Evolutionary conservation across 2,797 vertebrate species (phyloP), one percentile per base, ranked within the genome.

Genomic region (Steatocranus sp.): DNA sequence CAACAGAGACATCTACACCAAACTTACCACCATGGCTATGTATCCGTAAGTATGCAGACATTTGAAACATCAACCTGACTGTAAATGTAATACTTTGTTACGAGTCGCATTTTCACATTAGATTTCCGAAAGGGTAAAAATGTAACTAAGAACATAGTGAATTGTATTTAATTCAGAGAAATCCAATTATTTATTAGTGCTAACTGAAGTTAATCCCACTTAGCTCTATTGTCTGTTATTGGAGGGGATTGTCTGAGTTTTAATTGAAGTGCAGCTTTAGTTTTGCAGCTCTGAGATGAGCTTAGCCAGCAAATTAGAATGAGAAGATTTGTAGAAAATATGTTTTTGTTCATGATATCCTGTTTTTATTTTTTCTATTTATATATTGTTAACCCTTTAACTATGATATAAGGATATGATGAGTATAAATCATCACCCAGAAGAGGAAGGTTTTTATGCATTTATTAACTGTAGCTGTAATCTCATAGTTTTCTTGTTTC

Each of bases 21-120:
- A 98, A 87, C 94, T 99, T 80, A 97, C 98, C 87, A 99, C 97
- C 1, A 98, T 99, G 97, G 98, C 98, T 81, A 98, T 99, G 97
- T 97, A 99, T 94, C 98, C 98, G 98, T 99, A 96, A 95, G 98
- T 99, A 95, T 75, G 11, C 38, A 49, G 3, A 34, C 14, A 15
- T 38, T 34, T 75, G 25, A 46, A 20, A 23, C 2, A 17, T n/a
- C 18, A 17, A 46, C 30, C n/a, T 15, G 2, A 34, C 7, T 11
- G 12, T 30, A 15, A 9, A 50, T 73, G 3, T 4, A 1, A 76
- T 58, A 8, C 17, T 10, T 18, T 25, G 56, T 10, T 32, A n/a
- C 3, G 8, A 17, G 20, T 17, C 12, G 32, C 48, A 54, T 63
- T 61, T 48, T 32, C 12, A 32, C 12, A 23, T 43, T 11, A 46